Conservation (phyloP, 2,888 invertebrate species). For the Nomada ruficornis region DNA sequence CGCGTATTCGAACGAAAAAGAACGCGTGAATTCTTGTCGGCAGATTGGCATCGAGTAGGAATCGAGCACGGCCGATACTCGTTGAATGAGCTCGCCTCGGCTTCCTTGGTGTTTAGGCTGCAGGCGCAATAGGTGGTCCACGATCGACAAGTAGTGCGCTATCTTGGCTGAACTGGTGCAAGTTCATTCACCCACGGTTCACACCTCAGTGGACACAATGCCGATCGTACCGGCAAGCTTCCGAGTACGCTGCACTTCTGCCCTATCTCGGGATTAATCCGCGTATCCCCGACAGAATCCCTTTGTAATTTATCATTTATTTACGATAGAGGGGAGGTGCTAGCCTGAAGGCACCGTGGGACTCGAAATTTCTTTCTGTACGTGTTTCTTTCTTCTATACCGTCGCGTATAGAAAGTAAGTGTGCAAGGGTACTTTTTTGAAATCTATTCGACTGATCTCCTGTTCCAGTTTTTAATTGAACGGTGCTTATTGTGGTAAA, state of each 20-base stretch:
- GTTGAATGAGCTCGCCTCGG: conserved; percentile 51
- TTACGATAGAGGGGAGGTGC: not conserved
- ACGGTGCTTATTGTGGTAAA: too few species aligned
- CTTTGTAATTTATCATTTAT: conserved; percentile 2
- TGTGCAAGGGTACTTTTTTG: too few species aligned
- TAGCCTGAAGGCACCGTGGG: not conserved
- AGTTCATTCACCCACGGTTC: conserved; percentile 75
- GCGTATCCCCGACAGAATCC: not conserved
- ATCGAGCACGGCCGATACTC: conserved; percentile 15
- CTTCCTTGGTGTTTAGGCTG: conserved; percentile 65
- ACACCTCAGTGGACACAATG: conserved; percentile 73
- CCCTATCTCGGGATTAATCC: conserved; percentile 26
- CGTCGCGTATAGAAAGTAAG: too few species aligned
- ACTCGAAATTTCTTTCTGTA: too few species aligned
- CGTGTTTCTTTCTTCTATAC: too few species aligned
- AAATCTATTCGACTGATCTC: too few species aligned
- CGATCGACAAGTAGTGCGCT: conserved; percentile 56
- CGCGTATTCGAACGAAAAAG: conserved; percentile 21
- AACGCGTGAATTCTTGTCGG: conserved; percentile 2
- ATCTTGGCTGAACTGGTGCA: conserved; percentile 63
- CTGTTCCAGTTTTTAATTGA: too few species aligned
- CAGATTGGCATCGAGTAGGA: conserved; percentile 43
- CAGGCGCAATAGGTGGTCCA: conserved; percentile 71
- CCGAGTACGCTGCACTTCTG: conserved; percentile 8
- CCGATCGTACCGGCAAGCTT: conserved; percentile 29